Base-by-base conservation (phyloP, 2,888 invertebrate species). In the Agrochola circellaris region DNA sequence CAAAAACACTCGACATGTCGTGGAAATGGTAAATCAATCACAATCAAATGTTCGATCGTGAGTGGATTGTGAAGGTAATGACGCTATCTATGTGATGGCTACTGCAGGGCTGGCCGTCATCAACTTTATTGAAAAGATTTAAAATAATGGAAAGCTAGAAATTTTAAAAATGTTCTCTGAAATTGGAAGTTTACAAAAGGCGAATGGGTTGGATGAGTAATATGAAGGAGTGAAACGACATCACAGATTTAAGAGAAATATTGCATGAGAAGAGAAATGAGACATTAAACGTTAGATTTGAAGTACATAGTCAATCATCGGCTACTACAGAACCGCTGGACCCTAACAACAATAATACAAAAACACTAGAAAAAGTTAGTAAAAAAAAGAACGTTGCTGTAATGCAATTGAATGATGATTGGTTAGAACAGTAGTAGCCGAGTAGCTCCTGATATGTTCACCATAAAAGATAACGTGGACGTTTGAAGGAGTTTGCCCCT, bases 1-100 rank as follows among this genome's bases (percentile, higher is more conserved):
- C 83, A 85, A 86, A 90, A 91, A 86, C 82, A 89, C 86, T 87
- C 79, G 65, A 79, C 73, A 75, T 85, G 87, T 85, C 90, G 89
- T 89, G 89, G 88, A 91, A 94, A 93, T 91, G 89, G 93, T 91
- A 93, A 93, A 95, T 95, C 95, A 94, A 95, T 95, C 93, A 93
- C 94, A 93, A 94, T 94, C 91, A 92, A 93, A 91, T 88, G 91
- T 84, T 88, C 80, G 81, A 89, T 87, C 87, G 87, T 87, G 89
- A 93, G 91, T 92, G 90, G 90, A 90, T 91, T 90, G 91, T 89
- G 83, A 82, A 89, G 89, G 90, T 91, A 92, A 92, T 92, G 86
- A 90, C 79, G 89, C 88, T 85, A 91, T 91, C 69, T 72, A 66
- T 48, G 65, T 75, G 65, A 79, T 73, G 79, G 70, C 30, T n/a